These are phyloP conservation scores for Pyrrhia umbra DNA, from an alignment of 2,888 invertebrate species.

Conservation along the genomic window DNA sequence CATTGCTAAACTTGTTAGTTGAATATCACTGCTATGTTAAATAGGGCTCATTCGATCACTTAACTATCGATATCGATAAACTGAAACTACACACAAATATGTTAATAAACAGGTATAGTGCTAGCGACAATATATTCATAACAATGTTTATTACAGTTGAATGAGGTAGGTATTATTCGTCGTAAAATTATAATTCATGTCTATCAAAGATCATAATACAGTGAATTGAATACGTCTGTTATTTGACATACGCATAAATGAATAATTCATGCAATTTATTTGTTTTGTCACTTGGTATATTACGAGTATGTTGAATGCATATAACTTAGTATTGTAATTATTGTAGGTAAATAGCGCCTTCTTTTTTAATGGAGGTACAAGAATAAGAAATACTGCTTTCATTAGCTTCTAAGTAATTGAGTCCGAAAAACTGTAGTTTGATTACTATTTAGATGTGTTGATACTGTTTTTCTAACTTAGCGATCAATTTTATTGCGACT, in stretches of 20 bases:
- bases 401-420: no score
- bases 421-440: no score
- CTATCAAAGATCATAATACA: constrained; percentile 32
- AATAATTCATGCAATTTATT: constrained; percentile 46
- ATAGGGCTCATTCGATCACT: constrained; percentile 72
- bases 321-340: background rate
- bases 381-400: no score
- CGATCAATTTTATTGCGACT: no score
- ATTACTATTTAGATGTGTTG: no score
- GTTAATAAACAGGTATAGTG: constrained; percentile 37
- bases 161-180: constrained; percentile 43
- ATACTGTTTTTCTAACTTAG: no score
- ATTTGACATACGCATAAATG: constrained; percentile 34
- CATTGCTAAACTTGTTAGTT: constrained; percentile 88
- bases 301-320: background rate
- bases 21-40: constrained; percentile 84
- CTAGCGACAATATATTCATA: constrained; percentile 41
- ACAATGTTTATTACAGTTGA: constrained; percentile 36
- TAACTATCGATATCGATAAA: constrained; percentile 76
- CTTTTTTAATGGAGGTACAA: background rate
- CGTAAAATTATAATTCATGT: constrained; percentile 45
- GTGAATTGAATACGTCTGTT: constrained; percentile 34
- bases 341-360: background rate
- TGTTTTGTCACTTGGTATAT: background rate
- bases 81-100: constrained; percentile 44